A percentile compares a stretch with the other conserved stretches of the same genome.
These are phyloP conservation scores for Brachylomia viminalis DNA, from an alignment of 2,888 invertebrate species.

Conservation along the genomic window DNA sequence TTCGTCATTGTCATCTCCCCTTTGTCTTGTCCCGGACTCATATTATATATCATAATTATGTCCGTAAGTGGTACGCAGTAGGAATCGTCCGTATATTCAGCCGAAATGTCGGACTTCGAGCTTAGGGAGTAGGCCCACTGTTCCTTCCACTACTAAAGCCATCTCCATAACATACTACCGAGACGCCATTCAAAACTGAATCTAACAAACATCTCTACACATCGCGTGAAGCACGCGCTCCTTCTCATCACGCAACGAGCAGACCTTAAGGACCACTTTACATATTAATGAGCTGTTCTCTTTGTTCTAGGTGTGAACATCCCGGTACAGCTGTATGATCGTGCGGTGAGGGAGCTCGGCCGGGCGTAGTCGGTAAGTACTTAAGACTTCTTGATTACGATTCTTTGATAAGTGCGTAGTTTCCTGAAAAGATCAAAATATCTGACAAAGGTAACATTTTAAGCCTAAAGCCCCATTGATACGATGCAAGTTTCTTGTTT, in stretches of 20 bases:
- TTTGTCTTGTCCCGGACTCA: too few species aligned
- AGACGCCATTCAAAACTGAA: slow-evolving; percentile 11
- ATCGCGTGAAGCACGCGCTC: slow-evolving; percentile 42
- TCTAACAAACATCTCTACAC: neutral
- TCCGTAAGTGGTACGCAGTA: too few species aligned
- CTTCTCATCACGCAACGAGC: slow-evolving; percentile 40
- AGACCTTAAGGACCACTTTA: slow-evolving; percentile 46
- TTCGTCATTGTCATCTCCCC: too few species aligned
- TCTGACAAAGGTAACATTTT: neutral
- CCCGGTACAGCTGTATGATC: slow-evolving; percentile 54
- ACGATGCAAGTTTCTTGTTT: neutral
- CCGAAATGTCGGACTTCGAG: too few species aligned
- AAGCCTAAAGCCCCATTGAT: neutral
- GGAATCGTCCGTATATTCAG: too few species aligned
- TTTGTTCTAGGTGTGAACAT: slow-evolving; percentile 64
- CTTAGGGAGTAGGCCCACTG: too few species aligned
- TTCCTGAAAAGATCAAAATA: neutral
- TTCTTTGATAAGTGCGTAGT: neutral
- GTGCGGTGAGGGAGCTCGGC: slow-evolving; percentile 62
- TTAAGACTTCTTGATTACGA: neutral
- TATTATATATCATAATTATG: too few species aligned
- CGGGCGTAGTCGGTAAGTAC: slow-evolving; percentile 67
- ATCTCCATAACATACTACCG: neutral
- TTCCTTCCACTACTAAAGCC: neutral
- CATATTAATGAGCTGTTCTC: slow-evolving; percentile 60